A percentile compares a stretch with the other conserved stretches of the same genome.
phyloP scores from a whole-genome alignment of 2,888 invertebrate species.

The Tyria jacobaeae region DNA sequence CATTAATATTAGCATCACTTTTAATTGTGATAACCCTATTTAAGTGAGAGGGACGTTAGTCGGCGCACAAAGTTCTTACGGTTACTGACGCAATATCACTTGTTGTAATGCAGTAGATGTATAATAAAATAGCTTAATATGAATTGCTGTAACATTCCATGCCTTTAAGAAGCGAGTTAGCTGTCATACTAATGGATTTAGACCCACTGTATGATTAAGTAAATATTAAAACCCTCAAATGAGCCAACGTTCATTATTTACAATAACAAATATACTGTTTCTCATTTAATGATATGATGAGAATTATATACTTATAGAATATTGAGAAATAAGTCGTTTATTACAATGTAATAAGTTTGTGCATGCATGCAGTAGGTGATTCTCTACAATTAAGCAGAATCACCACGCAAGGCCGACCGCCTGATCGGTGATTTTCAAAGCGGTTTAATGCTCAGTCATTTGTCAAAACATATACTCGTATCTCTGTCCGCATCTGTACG shows the following conservation, averaged over 20 bases:
- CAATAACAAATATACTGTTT: slow-evolving; percentile 20
- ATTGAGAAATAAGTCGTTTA: slow-evolving; percentile 38
- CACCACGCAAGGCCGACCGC: slow-evolving; percentile 40
- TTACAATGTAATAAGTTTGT: slow-evolving; percentile 32
- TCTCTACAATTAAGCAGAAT: slow-evolving; percentile 30
- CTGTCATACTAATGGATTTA: slow-evolving; percentile 58
- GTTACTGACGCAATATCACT: slow-evolving; percentile 69
- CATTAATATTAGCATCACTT: slow-evolving; percentile 22
- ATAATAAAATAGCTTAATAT: slow-evolving; percentile 66
- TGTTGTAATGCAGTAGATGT: slow-evolving; percentile 60
- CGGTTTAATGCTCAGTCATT: slow-evolving; percentile 44
- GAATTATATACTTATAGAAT: slow-evolving; percentile 19
- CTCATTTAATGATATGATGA: slow-evolving; percentile 21
- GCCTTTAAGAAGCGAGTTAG: slow-evolving; percentile 57
- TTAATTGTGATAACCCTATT: slow-evolving; percentile 58
- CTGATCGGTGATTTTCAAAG: slow-evolving; percentile 42
- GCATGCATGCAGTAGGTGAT: slow-evolving; percentile 20
- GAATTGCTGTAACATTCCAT: slow-evolving; percentile 68
- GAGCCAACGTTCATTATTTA: not conserved
- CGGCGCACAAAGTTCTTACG: slow-evolving; percentile 55
- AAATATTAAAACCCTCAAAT: slow-evolving; percentile 12
- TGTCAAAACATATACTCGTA: slow-evolving; percentile 39
- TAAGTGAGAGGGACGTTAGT: slow-evolving; percentile 69
- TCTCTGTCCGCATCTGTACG: slow-evolving; percentile 19
- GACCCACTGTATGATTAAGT: slow-evolving; percentile 36